Percentiles rank a stretch among this genome's conserved stretches.
Evolutionary conservation across 2,113 vertebrate species (phyloP).

Genomic region (Probosciger aterrimus): DNA sequence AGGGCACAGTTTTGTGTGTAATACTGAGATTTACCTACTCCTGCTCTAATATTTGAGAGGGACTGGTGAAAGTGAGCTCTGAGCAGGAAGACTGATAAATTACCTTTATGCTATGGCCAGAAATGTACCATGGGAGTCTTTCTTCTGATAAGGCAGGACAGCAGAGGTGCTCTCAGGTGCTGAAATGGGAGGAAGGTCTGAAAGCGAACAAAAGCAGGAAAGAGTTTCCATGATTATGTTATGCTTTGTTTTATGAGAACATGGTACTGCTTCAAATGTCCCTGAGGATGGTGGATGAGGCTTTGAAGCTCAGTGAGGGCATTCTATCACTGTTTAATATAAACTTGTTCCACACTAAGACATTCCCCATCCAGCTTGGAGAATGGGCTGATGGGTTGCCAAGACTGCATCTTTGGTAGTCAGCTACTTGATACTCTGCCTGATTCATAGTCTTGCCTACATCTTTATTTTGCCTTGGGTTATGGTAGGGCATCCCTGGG

Average conservation of each 20-base stretch:
- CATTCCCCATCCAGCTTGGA: background rate
- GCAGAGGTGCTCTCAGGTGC: background rate
- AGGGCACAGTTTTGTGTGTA: background rate
- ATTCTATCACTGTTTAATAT: background rate
- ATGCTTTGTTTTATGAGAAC: background rate
- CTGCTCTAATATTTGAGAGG: background rate
- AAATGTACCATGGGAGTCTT: background rate
- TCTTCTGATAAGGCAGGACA: background rate
- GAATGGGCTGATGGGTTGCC: background rate
- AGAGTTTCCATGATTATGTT: background rate
- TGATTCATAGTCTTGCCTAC: background rate
- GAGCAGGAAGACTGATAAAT: background rate
- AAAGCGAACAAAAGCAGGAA: background rate
- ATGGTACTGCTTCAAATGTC: background rate
- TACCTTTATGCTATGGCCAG: background rate
- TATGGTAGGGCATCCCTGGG: background rate
- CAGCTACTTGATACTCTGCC: background rate
- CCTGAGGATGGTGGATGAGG: background rate
- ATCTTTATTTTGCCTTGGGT: background rate
- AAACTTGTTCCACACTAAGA: background rate
- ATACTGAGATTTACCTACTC: background rate
- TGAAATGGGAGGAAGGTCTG: background rate
- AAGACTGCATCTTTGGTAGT: background rate
- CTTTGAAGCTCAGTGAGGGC: background rate
- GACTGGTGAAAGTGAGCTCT: background rate